A percentile compares a stretch with the other conserved stretches of the same genome.
Evolutionary conservation across 2,113 vertebrate species (phyloP).

Genomic region (Ranitomeya imitator): DNA sequence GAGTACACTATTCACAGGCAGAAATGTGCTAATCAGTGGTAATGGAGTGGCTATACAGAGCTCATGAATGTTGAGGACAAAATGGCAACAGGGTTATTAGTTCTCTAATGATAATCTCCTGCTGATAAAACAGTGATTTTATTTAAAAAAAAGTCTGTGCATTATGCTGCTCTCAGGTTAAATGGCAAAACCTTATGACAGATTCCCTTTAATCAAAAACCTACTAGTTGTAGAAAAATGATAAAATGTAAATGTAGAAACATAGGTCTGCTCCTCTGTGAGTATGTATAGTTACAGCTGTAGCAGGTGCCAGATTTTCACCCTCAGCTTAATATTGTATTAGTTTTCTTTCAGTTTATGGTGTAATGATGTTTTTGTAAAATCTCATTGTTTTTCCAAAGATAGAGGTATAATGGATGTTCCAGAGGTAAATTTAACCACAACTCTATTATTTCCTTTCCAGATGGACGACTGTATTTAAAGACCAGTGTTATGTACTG

Average conservation of each 20-base stretch:
- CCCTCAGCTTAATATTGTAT: background rate
- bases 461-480: conserved; percentile 99
- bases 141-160: too few relatives aligned
- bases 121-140: too few relatives aligned
- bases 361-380: background rate
- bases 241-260: background rate
- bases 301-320: background rate
- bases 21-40: too few relatives aligned
- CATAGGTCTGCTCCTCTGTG: background rate
- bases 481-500: conserved; percentile 99
- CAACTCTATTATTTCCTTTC: conserved; percentile 73
- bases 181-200: too few relatives aligned
- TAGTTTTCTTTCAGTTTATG: background rate
- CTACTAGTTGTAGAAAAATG: background rate
- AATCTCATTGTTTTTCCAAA: background rate
- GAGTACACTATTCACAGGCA: too few relatives aligned
- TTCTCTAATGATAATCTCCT: too few relatives aligned
- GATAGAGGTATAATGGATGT: background rate
- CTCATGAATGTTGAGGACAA: too few relatives aligned
- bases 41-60: too few relatives aligned
- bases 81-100: too few relatives aligned
- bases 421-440: background rate
- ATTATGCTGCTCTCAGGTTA: too few relatives aligned
- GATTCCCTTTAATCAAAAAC: background rate
- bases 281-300: background rate